Base-by-base conservation (phyloP, 2,888 invertebrate species). In the Lordiphosa andalusiaca region DNA sequence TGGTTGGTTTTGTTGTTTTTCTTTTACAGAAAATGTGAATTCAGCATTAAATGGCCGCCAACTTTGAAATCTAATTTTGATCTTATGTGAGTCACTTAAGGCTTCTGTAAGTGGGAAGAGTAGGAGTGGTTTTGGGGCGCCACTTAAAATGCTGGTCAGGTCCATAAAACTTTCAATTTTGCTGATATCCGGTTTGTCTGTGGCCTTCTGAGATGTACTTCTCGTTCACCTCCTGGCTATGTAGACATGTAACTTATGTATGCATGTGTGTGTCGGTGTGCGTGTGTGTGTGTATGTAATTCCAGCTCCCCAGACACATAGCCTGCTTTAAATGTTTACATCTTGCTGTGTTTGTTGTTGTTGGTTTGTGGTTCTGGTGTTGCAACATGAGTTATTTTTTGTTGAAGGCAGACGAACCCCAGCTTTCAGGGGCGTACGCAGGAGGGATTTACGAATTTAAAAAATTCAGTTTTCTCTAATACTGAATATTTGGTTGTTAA, bases 141-240 rank as follows among this genome's bases (percentile, higher is more conserved):
- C 35, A 60, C 50, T 57, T 50, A 37, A 35, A 60, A 42, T 49
- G 51, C 41, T 41, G 40, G 35, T 57, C 54, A 25, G 39, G 10
- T 33, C 40, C 19, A 54, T 69, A 69, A 69, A 76, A 81, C 81
- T 80, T 80, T 80, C 81, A 69, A 62, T 80, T 81, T 81, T 78
- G 44, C 56, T 81, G 60, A 71, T 81, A 76, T 76, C 81, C 72
- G 78, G 80, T 74, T 81, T 76, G 68, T 53, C 56, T 41, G 42
- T 64, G 69, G 64, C 81, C 77, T 77, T 78, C 75, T 59, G 42
- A 40, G 16, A 44, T 33, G 35, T 36, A 41, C 46, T 53, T 56
- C 52, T 52, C 68, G 55, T 56, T 51, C 40, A 25, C 16, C 19
- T 53, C 41, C 53, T 54, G 13, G 53, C 39, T 30, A 46, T 54